Evolutionary conservation across 1,140 invertebrate species (phyloP).

Genomic region (Zaprionus inermis): DNA sequence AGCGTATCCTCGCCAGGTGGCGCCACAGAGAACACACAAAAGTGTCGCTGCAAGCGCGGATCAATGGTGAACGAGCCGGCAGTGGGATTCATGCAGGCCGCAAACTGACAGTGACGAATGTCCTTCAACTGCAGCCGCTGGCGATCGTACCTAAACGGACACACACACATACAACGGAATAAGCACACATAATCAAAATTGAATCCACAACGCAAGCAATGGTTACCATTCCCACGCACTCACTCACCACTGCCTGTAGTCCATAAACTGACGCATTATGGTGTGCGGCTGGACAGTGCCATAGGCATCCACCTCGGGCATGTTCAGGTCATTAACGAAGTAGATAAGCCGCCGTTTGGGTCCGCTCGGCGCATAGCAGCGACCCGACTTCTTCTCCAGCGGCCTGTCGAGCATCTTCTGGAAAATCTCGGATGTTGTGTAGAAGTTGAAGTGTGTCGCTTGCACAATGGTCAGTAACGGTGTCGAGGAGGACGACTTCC

Average conservation of each 20-base stretch:
- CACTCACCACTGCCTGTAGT: slow-evolving; percentile 93
- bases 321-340: slow-evolving; percentile 98
- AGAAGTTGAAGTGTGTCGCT: slow-evolving; percentile 97
- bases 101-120: slow-evolving; percentile 96
- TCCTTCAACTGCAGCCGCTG: slow-evolving; percentile 94
- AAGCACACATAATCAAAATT: background rate
- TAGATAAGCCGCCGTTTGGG: slow-evolving; percentile 94
- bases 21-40: slow-evolving; percentile 95
- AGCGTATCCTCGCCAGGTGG: slow-evolving; percentile 92
- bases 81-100: slow-evolving; percentile 98
- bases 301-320: slow-evolving; percentile 98
- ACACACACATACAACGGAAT: background rate
- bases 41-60: slow-evolving; percentile 95
- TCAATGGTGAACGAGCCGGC: slow-evolving; percentile 98
- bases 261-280: slow-evolving; percentile 96
- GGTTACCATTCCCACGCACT: background rate
- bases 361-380: slow-evolving; percentile 96
- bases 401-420: slow-evolving; percentile 96
- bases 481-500: slow-evolving; percentile 61
- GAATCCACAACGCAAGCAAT: background rate
- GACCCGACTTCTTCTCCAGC: slow-evolving; percentile 97
- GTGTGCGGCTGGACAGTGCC: slow-evolving; percentile 98
- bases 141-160: slow-evolving; percentile 88
- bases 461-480: slow-evolving; percentile 86
- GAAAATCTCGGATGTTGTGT: slow-evolving; percentile 96